phyloP scores from a whole-genome alignment of 1,140 invertebrate species.

The Heterodera schachtii region DNA sequence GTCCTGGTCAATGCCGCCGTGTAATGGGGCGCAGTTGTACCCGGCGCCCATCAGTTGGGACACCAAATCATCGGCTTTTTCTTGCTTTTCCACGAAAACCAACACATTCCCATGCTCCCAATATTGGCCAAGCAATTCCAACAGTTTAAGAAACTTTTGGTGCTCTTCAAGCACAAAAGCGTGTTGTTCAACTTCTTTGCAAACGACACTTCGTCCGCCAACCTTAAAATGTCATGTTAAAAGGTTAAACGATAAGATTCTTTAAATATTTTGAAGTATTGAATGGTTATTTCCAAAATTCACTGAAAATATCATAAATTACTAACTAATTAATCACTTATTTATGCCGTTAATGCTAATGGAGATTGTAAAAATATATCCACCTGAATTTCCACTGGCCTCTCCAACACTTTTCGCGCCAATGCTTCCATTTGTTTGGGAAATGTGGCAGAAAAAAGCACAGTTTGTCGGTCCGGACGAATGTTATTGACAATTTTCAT shows the following conservation, averaged over 20 bases:
- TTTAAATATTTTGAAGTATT: no score
- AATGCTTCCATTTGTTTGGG: slow-evolving; percentile 98
- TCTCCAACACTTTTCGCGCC: slow-evolving; percentile 85
- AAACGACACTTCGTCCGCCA: slow-evolving; percentile 93
- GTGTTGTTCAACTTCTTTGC: slow-evolving; percentile 95
- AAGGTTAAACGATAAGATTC: no score
- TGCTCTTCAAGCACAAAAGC: slow-evolving; percentile 88
- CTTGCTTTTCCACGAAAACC: slow-evolving; percentile 98
- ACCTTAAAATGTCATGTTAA: slow-evolving; percentile 47
- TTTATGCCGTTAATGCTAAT: no score
- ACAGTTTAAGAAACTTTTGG: slow-evolving; percentile 91
- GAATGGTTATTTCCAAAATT: no score
- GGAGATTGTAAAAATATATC: slow-evolving; percentile 57
- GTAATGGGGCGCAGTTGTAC: slow-evolving; percentile 90
- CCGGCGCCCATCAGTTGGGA: slow-evolving; percentile 95
- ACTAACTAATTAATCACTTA: no score
- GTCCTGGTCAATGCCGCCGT: slow-evolving; percentile 98
- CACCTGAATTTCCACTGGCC: slow-evolving; percentile 87
- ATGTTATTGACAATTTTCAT: slow-evolving; percentile 91
- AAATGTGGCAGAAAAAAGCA: slow-evolving; percentile 98
- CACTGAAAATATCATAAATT: no score
- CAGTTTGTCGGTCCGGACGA: slow-evolving; percentile 92
- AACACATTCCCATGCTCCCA: slow-evolving; percentile 89
- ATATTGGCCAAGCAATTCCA: slow-evolving; percentile 91
- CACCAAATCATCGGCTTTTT: slow-evolving; percentile 87